Conservation (phyloP, 2,888 invertebrate species). For the Cantharis rufa region DNA sequence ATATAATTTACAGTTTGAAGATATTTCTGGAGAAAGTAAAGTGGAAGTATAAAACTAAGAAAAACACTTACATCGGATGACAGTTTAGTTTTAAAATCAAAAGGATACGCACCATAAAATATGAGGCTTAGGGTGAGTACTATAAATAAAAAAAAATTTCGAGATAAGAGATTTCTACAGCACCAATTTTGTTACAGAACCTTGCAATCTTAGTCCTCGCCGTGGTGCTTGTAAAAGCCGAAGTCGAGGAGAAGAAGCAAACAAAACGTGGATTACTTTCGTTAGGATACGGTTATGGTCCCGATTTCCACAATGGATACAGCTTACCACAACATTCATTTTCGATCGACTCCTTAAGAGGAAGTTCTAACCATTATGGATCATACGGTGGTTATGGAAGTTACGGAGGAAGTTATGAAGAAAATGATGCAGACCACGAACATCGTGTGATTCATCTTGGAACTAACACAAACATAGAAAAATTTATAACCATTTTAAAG, state of each 20-base stretch:
- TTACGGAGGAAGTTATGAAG: constrained; percentile 25
- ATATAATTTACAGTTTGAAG: not conserved
- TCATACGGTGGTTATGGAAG: constrained; percentile 55
- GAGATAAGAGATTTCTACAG: not conserved
- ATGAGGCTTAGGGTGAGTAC: constrained; percentile 63
- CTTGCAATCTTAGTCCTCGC: constrained; percentile 67
- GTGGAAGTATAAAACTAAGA: constrained; percentile 62
- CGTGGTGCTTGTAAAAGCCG: constrained; percentile 66
- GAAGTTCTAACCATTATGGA: constrained; percentile 60
- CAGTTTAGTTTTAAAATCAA: constrained; percentile 64
- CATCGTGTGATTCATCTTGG: constrained; percentile 45
- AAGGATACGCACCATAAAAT: constrained; percentile 45
- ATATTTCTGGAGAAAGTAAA: constrained; percentile 60
- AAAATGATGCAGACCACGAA: constrained; percentile 37
- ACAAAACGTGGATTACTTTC: constrained; percentile 81
- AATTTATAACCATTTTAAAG: constrained; percentile 68
- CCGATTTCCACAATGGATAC: constrained; percentile 75
- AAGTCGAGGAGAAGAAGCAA: constrained; percentile 74
- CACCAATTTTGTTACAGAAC: constrained; percentile 32
- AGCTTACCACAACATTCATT: not conserved
- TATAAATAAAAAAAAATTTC: not conserved
- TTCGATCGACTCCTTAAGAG: constrained; percentile 58
- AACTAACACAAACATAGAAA: constrained; percentile 62
- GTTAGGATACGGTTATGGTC: constrained; percentile 80
- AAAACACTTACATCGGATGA: constrained; percentile 59